Percentiles rank a stretch among this genome's conserved stretches.
Conservation (phyloP, 2,113 vertebrate species). For the Nipponia nippon region DNA sequence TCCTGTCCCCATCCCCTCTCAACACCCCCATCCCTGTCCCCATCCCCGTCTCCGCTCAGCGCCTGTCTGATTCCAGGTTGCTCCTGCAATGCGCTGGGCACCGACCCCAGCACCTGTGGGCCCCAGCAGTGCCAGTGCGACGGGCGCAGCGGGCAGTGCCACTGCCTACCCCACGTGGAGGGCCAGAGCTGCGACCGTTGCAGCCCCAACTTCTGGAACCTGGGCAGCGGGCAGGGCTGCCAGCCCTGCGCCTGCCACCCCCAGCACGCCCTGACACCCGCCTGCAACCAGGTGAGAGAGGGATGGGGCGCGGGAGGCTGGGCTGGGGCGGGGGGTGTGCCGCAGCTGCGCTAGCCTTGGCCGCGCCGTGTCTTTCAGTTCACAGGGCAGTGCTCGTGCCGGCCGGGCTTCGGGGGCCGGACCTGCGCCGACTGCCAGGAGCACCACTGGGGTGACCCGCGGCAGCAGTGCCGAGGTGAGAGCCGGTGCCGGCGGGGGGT, state of each 20-base stretch:
- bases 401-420: slow-evolving; percentile 88
- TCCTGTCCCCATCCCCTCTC: not conserved
- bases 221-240: slow-evolving; percentile 85
- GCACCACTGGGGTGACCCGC: slow-evolving; percentile 91
- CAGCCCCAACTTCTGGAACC: slow-evolving; percentile 89
- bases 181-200: slow-evolving; percentile 91
- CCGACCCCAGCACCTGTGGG: slow-evolving; percentile 80
- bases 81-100: slow-evolving; percentile 88
- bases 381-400: slow-evolving; percentile 92
- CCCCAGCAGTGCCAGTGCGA: slow-evolving; percentile 87
- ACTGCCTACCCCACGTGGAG: slow-evolving; percentile 85
- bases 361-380: slow-evolving; percentile 68
- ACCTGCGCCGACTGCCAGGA: slow-evolving; percentile 91
- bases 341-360: not conserved
- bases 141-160: slow-evolving; percentile 84
- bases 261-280: slow-evolving; percentile 78
- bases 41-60: not conserved
- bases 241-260: slow-evolving; percentile 86
- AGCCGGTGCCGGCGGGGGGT: accelerated
- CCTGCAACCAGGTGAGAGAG: slow-evolving; percentile 87
- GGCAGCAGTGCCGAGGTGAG: slow-evolving; percentile 87
- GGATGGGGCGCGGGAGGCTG: accelerated
- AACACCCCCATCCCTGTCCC: too few relatives aligned
- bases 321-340: too few relatives aligned
- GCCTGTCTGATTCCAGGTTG: slow-evolving; percentile 75